Evolutionary conservation across 2,888 invertebrate genomes (phyloP).

Genomic region (Reticulitermes lucifugus): DNA sequence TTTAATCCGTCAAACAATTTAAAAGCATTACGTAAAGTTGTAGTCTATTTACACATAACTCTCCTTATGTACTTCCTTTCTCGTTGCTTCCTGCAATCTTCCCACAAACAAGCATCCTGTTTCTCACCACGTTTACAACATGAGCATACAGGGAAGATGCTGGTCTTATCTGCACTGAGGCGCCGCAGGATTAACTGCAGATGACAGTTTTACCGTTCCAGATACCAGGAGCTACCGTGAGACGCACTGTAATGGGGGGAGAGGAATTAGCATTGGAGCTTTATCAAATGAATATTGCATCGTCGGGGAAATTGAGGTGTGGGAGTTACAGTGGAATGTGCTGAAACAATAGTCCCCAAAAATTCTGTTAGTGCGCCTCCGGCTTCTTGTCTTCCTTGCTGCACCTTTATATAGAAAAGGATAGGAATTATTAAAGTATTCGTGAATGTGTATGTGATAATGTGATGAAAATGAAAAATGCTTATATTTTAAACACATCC

Average conservation of each 20-base stretch:
- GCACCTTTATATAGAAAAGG: background rate
- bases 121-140: background rate
- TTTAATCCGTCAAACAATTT: too few species aligned
- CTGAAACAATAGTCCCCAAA: too few species aligned
- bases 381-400: background rate
- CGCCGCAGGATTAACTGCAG: slow-evolving; percentile 26
- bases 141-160: background rate
- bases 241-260: background rate
- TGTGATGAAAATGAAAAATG: background rate
- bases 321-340: too few species aligned
- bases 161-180: slow-evolving; percentile 1
- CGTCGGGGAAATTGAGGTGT: too few species aligned
- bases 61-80: too few species aligned
- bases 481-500: too few species aligned
- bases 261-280: too few species aligned
- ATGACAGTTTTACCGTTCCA: slow-evolving; percentile 37
- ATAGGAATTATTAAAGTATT: background rate
- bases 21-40: too few species aligned
- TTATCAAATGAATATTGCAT: too few species aligned
- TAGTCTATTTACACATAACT: too few species aligned
- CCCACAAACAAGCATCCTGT: slow-evolving; percentile 22
- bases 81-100: background rate
- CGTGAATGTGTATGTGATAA: background rate
- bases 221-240: slow-evolving; percentile 29
- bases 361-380: background rate